A percentile compares a stretch with the other conserved stretches of the same genome.
Evolutionary conservation across 2,888 invertebrate species (phyloP).

Genomic region (Meiosimyza decipiens): DNA sequence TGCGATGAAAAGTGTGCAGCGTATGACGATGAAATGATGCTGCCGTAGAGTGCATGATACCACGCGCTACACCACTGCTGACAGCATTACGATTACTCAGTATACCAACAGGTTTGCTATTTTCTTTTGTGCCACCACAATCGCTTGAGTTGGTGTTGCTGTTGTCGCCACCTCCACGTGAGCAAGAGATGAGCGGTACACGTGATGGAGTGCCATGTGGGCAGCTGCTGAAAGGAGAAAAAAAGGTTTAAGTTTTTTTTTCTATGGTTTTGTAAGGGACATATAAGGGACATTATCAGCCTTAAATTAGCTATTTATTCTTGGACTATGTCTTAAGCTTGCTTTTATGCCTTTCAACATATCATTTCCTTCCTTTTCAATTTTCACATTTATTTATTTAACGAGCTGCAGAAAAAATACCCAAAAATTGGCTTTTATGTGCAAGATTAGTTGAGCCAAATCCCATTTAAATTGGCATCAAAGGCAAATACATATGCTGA

Average conservation of each 20-base stretch:
- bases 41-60: conserved; percentile 54
- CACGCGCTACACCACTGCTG: conserved; percentile 42
- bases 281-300: neutral
- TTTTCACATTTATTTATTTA: too few species aligned
- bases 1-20: conserved; percentile 50
- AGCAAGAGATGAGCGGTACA: conserved; percentile 72
- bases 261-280: neutral
- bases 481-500: too few species aligned
- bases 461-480: too few species aligned
- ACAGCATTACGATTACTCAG: conserved; percentile 34
- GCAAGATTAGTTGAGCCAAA: too few species aligned
- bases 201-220: conserved; percentile 81
- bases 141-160: neutral
- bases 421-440: too few species aligned
- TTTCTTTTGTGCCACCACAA: neutral
- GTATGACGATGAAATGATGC: conserved; percentile 58
- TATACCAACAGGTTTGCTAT: neutral
- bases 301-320: too few species aligned
- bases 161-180: neutral
- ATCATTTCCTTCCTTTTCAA: too few species aligned
- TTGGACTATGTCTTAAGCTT: too few species aligned
- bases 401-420: too few species aligned
- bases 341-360: too few species aligned
- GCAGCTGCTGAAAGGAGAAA: conserved; percentile 54
- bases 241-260: neutral